Conservation (phyloP, 2,113 vertebrate species). For the Thinocorus orbignyianus region DNA sequence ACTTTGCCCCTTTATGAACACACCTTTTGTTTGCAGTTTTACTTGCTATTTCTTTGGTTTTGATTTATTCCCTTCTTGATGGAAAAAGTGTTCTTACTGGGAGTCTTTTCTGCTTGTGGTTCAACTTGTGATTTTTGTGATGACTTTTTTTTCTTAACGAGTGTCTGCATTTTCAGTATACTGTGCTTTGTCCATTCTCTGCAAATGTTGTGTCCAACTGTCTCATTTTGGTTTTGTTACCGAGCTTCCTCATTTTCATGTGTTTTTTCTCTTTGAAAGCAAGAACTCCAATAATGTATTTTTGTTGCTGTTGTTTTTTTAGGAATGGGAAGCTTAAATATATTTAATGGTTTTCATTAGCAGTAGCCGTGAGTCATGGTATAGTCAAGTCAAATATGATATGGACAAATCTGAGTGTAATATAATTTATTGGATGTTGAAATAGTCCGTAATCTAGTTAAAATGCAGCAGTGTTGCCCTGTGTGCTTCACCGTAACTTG, state of each 20-base stretch:
- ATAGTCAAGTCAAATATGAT: neutral
- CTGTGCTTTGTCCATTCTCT: neutral
- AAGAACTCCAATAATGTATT: neutral
- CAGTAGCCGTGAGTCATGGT: neutral
- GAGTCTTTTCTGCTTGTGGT: neutral
- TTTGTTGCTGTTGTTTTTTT: neutral
- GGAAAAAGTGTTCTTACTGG: neutral
- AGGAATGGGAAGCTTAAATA: neutral
- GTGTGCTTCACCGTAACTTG: neutral
- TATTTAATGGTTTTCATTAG: neutral
- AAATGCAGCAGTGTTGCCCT: neutral
- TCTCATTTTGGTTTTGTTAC: neutral
- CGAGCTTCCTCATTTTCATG: neutral
- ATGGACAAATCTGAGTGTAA: neutral
- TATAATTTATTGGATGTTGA: neutral
- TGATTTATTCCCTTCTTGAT: neutral
- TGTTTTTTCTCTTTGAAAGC: neutral
- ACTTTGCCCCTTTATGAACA: neutral
- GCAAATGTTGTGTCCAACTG: neutral
- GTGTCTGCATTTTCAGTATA: neutral
- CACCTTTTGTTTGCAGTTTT: neutral
- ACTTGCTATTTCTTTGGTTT: neutral
- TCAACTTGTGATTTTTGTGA: neutral
- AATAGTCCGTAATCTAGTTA: neutral
- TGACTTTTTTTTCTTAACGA: accelerated